These are phyloP conservation scores for Zelostemma sp. DNA, from an alignment of 1,140 invertebrate genomes.

Conservation along the genomic window DNA sequence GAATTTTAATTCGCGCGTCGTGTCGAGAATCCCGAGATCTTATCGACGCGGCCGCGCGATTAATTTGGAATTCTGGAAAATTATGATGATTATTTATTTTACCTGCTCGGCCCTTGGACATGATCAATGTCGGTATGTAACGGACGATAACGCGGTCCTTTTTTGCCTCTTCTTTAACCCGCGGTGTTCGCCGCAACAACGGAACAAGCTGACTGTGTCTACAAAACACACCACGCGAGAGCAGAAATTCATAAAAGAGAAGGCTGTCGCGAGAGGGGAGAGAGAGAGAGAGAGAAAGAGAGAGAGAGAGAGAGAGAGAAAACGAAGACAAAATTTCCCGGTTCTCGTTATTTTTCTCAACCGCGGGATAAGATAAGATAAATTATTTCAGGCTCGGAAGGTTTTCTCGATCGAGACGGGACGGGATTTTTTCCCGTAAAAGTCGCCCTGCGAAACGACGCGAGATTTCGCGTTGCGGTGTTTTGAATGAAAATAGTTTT, in stretches of 20 bases:
- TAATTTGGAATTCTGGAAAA: constrained; percentile 37
- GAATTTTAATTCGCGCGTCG: constrained; percentile 1
- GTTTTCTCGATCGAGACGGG: too few relatives aligned
- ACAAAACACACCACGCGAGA: constrained; percentile 42
- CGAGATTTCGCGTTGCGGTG: too few relatives aligned
- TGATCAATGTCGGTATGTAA: constrained; percentile 49
- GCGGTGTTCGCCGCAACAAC: constrained; percentile 36
- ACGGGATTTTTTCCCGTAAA: too few relatives aligned
- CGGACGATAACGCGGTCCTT: constrained; percentile 35
- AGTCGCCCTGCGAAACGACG: too few relatives aligned
- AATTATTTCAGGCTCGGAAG: too few relatives aligned
- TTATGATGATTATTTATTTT: constrained; percentile 48
- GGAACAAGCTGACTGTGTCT: constrained; percentile 43
- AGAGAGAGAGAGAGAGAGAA: too few relatives aligned
- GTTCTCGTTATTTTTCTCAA: too few relatives aligned
- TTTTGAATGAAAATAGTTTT: too few relatives aligned
- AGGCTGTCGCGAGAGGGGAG: too few relatives aligned
- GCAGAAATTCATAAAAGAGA: constrained; percentile 48
- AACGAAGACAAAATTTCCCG: too few relatives aligned
- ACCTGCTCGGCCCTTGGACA: constrained; percentile 37
- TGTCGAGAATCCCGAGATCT: constrained; percentile 30
- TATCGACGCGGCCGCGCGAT: constrained; percentile 26
- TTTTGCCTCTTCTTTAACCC: not conserved
- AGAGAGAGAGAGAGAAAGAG: too few relatives aligned
- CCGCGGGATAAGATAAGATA: too few relatives aligned